Evolutionary conservation across 2,113 vertebrate species (phyloP).

Genomic region (Toxostoma redivivum): DNA sequence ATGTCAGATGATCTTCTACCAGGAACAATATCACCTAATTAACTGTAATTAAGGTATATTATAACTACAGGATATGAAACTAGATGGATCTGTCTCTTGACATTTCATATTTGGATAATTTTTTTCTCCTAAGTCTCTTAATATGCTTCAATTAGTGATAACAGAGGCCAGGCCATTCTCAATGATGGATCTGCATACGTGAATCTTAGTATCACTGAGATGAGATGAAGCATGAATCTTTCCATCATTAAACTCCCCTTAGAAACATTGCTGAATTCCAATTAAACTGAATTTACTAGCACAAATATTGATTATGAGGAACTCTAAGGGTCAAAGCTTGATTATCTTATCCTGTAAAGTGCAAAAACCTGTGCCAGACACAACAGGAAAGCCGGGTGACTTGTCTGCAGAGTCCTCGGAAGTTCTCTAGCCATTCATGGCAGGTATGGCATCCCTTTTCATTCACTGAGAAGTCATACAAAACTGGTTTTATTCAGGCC

Average conservation of each 20-base stretch:
- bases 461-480: not conserved
- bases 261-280: not conserved
- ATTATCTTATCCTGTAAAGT: not conserved
- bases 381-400: rapidly evolving
- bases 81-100: conserved; percentile 40
- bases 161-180: conserved; percentile 14
- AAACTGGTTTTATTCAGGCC: not conserved
- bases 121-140: conserved; percentile 19
- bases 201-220: not conserved
- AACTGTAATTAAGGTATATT: conserved; percentile 49
- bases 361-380: not conserved
- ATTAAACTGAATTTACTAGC: not conserved
- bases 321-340: not conserved
- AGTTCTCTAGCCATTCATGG: not conserved
- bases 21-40: conserved; percentile 49
- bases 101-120: not conserved
- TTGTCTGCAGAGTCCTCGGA: not conserved
- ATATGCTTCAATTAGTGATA: conserved; percentile 29
- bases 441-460: not conserved
- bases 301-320: not conserved
- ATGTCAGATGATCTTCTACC: conserved; percentile 34
- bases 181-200: not conserved
- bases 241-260: not conserved
- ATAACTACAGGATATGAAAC: conserved; percentile 43
- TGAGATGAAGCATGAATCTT: not conserved